Conservation (phyloP, 2,888 invertebrate genomes). For the Ophioninae sp. region DNA sequence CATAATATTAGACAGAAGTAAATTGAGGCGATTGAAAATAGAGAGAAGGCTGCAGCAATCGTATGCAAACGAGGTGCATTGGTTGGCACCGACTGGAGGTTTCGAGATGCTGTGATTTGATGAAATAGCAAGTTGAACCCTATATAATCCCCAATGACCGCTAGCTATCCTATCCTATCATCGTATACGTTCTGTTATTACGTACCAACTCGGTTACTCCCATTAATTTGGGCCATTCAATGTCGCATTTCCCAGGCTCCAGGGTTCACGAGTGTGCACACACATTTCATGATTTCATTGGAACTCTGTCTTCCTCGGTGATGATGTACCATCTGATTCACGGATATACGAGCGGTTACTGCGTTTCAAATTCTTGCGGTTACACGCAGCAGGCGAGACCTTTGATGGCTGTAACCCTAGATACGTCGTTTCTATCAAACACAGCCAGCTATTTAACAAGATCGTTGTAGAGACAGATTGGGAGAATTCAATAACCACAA, state of each 20-base stretch:
- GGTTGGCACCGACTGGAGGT: conserved; percentile 13
- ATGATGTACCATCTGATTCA: not conserved
- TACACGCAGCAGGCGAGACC: not conserved
- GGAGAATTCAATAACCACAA: not conserved
- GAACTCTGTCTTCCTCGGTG: not conserved
- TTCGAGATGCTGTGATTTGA: conserved; percentile 45
- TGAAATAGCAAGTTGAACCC: conserved; percentile 44
- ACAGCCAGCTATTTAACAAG: not conserved
- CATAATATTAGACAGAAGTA: conserved; percentile 5
- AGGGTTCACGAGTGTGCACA: conserved; percentile 16
- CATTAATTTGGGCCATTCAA: conserved; percentile 74
- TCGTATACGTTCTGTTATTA: conserved; percentile 57
- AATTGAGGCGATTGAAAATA: conserved; percentile 11
- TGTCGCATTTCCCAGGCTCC: conserved; percentile 67
- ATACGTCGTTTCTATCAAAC: not conserved
- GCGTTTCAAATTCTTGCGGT: not conserved
- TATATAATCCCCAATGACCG: conserved; percentile 33
- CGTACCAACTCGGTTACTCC: conserved; percentile 65
- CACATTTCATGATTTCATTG: conserved; percentile 2
- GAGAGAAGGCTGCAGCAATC: conserved; percentile 12
- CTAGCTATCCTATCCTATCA: conserved; percentile 43
- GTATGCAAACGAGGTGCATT: conserved; percentile 19
- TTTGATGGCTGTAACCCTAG: not conserved
- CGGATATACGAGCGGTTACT: conserved; percentile 1
- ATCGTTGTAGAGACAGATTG: not conserved